A percentile compares a stretch with the other conserved stretches of the same genome.
Conservation (phyloP, 1,140 invertebrate genomes). For the Aphidius ervi region DNA sequence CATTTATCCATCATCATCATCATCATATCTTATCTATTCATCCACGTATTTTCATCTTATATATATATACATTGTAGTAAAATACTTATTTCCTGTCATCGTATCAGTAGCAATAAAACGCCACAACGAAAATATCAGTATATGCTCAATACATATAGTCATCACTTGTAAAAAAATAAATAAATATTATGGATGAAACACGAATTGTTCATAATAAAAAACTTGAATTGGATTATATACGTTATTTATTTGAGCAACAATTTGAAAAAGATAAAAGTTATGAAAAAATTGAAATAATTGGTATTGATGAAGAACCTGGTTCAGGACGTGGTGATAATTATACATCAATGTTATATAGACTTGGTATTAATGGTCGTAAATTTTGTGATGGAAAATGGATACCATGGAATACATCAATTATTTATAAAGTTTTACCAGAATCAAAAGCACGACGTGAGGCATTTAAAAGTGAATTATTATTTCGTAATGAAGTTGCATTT, state of each 20-base stretch:
- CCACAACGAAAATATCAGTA: too few relatives aligned
- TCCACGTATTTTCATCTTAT: too few relatives aligned
- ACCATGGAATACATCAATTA: conserved; percentile 60
- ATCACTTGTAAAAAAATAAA: too few relatives aligned
- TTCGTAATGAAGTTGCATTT: conserved; percentile 68
- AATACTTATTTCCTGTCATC: too few relatives aligned
- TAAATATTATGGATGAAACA: conserved; percentile 12
- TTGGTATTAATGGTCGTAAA: conserved; percentile 57
- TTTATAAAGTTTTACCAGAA: conserved; percentile 67
- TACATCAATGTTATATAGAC: conserved; percentile 66
- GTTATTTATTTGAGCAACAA: conserved; percentile 38
- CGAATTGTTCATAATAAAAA: conserved; percentile 18
- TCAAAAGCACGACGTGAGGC: conserved; percentile 60
- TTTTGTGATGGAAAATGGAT: conserved; percentile 43
- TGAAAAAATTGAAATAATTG: conserved; percentile 44
- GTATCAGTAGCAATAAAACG: too few relatives aligned
- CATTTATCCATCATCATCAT: too few relatives aligned
- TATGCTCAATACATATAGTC: too few relatives aligned
- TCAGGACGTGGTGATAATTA: conserved; percentile 70
- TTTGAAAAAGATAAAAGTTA: conserved; percentile 27
- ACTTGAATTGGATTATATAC: conserved; percentile 40
- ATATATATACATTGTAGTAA: too few relatives aligned
- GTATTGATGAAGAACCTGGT: conserved; percentile 59
- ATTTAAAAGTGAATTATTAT: conserved; percentile 66
- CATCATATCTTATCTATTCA: too few relatives aligned